Percentiles rank a stretch among this genome's conserved stretches.
Evolutionary conservation across 2,888 invertebrate species (phyloP).

Genomic region (Lamellibrachia columna): DNA sequence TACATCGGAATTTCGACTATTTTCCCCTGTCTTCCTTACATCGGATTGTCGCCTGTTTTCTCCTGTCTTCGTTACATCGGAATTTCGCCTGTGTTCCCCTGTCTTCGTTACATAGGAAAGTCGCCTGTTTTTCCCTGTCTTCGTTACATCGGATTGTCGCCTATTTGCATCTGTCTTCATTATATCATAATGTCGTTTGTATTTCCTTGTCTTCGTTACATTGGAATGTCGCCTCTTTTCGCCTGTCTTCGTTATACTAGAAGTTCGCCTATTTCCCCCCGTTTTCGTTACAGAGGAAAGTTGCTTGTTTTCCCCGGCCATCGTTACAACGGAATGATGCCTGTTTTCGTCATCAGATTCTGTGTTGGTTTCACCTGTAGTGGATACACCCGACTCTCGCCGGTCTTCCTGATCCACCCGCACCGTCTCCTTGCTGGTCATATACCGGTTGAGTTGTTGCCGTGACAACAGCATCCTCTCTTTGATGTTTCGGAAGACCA

Average conservation of each 20-base stretch:
- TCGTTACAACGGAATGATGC: not conserved
- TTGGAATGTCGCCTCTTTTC: not conserved
- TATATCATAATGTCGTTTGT: not conserved
- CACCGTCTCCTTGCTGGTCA: not conserved
- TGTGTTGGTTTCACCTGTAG: not conserved
- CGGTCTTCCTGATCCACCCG: not conserved
- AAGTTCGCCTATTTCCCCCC: not conserved
- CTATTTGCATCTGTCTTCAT: not conserved
- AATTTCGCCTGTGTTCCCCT: not conserved
- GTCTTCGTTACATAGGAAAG: too few relatives aligned
- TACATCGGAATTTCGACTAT: not conserved
- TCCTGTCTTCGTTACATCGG: not conserved
- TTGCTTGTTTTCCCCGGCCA: not conserved
- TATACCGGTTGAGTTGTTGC: not conserved
- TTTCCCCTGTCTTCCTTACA: not conserved
- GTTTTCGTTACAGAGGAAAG: not conserved
- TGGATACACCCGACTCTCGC: not conserved
- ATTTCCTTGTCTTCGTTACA: not conserved
- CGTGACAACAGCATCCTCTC: not conserved
- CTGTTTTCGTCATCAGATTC: not conserved
- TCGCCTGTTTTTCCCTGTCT: too few relatives aligned
- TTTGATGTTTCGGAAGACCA: slow-evolving; percentile 42
- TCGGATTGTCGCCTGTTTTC: not conserved
- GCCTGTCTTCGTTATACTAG: not conserved
- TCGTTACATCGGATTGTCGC: not conserved